Evolutionary conservation across 1,140 invertebrate species (phyloP).

Genomic region (Eupristina koningsbergeri): DNA sequence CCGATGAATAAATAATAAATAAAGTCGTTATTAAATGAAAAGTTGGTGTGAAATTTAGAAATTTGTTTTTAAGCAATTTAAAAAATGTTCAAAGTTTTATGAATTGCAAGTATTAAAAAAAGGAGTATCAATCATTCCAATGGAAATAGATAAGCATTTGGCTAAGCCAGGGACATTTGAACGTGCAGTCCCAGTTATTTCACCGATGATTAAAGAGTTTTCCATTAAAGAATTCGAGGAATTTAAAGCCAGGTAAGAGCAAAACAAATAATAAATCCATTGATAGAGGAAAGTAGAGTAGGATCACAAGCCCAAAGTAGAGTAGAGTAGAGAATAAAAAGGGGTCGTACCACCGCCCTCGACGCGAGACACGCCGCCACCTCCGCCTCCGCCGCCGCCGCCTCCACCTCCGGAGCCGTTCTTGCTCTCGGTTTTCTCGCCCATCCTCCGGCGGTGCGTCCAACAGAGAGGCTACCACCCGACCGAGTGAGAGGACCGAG

Average conservation of each 20-base stretch:
- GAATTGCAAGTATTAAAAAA: too few species aligned
- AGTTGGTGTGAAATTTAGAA: too few species aligned
- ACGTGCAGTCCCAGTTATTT: too few species aligned
- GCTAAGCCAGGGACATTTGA: too few species aligned
- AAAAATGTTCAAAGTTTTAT: too few species aligned
- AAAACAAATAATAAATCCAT: neutral
- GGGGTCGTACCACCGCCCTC: constrained; percentile 46
- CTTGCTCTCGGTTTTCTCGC: constrained; percentile 46
- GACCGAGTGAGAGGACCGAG: neutral
- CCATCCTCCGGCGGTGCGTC: constrained; percentile 37
- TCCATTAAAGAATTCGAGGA: neutral
- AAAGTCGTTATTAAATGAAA: too few species aligned
- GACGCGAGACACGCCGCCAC: constrained; percentile 17
- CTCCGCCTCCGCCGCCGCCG: neutral
- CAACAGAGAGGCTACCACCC: neutral
- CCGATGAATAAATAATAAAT: too few species aligned
- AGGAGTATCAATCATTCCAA: too few species aligned
- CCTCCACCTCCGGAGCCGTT: neutral
- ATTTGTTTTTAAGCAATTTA: too few species aligned
- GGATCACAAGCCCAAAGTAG: neutral
- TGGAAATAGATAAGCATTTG: too few species aligned
- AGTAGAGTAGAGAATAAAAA: constrained; percentile 25
- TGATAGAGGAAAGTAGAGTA: neutral
- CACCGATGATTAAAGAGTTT: too few species aligned
- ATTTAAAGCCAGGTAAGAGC: neutral